A percentile compares a stretch with the other conserved stretches of the same genome.
phyloP scores from a whole-genome alignment of 2,888 invertebrate genomes.

The Molanna angustata region DNA sequence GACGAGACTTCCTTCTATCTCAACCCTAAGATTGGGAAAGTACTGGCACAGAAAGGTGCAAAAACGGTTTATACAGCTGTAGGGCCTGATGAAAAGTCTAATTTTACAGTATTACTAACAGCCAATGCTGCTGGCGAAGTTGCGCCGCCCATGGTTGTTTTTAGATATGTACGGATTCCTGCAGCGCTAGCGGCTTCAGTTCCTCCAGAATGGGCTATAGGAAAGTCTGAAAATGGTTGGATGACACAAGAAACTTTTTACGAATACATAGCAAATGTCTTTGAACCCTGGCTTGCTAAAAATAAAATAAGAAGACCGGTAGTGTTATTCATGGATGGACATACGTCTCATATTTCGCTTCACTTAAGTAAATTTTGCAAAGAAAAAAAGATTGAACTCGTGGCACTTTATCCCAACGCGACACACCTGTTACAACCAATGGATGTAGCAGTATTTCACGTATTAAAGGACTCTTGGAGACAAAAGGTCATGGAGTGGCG shows the following conservation, averaged over 20 bases:
- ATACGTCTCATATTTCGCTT: constrained; percentile 40
- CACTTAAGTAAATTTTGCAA: constrained; percentile 40
- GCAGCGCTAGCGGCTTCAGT: constrained; percentile 26
- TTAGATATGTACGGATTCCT: constrained; percentile 1
- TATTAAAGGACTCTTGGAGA: constrained; percentile 38
- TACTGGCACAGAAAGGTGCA: constrained; percentile 34
- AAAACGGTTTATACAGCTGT: constrained; percentile 35
- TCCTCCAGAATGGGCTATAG: constrained; percentile 40
- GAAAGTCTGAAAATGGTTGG: constrained; percentile 42
- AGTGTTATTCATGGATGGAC: constrained; percentile 42
- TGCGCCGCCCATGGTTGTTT: constrained; percentile 35
- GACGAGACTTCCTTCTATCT: constrained; percentile 34
- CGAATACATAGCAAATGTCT: constrained; percentile 41
- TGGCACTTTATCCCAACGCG: constrained; percentile 40
- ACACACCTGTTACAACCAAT: constrained; percentile 41
- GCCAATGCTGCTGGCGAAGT: constrained; percentile 35
- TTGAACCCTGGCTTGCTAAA: constrained; percentile 39
- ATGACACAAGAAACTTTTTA: constrained; percentile 42
- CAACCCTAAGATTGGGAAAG: constrained; percentile 34
- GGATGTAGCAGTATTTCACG: constrained; percentile 39
- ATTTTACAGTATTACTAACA: constrained; percentile 35
- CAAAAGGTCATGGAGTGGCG: constrained; percentile 29
- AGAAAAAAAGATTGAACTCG: constrained; percentile 38
- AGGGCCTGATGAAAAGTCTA: constrained; percentile 34
- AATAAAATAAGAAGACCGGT: constrained; percentile 38